Conservation (phyloP, 1,140 invertebrate genomes). For the Aphelinus certus region DNA sequence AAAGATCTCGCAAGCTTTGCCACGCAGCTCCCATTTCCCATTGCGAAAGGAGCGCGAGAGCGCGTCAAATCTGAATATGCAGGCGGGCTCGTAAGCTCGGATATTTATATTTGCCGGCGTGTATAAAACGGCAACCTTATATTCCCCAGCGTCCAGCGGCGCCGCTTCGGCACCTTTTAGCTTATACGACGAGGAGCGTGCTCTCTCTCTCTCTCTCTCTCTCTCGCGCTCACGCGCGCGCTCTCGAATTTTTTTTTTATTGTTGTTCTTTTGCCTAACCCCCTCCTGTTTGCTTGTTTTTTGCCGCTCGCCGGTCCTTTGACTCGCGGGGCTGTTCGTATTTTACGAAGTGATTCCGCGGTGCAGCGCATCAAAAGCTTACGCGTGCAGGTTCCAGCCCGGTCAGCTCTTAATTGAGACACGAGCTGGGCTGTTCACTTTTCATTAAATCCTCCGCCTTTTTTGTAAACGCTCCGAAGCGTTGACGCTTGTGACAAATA, state of each 20-base stretch:
- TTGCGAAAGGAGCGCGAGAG: too few relatives aligned
- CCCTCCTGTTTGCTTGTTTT: too few relatives aligned
- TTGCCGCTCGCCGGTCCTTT: too few relatives aligned
- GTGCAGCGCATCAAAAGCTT: slow-evolving; percentile 19
- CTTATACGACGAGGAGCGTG: background rate
- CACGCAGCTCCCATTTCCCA: background rate
- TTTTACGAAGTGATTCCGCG: slow-evolving; percentile 19
- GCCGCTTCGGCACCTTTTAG: slow-evolving; percentile 17
- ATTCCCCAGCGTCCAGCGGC: slow-evolving; percentile 34
- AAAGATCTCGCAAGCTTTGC: background rate
- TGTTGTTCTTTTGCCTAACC: too few relatives aligned
- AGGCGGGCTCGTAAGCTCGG: slow-evolving; percentile 51
- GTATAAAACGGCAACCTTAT: slow-evolving; percentile 58
- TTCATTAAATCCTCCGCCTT: slow-evolving; percentile 11
- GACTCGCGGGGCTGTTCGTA: background rate
- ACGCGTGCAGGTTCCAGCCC: background rate
- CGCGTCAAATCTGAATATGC: too few relatives aligned
- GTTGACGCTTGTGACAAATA: slow-evolving; percentile 17
- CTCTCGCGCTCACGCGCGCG: too few relatives aligned
- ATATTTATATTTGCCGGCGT: slow-evolving; percentile 53
- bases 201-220: background rate
- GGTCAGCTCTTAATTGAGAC: slow-evolving; percentile 30
- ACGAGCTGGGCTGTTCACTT: background rate
- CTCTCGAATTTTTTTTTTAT: too few relatives aligned
- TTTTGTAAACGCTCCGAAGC: background rate